Base-by-base conservation (phyloP, 2,888 invertebrate species). In the Tetragnatha montana region DNA sequence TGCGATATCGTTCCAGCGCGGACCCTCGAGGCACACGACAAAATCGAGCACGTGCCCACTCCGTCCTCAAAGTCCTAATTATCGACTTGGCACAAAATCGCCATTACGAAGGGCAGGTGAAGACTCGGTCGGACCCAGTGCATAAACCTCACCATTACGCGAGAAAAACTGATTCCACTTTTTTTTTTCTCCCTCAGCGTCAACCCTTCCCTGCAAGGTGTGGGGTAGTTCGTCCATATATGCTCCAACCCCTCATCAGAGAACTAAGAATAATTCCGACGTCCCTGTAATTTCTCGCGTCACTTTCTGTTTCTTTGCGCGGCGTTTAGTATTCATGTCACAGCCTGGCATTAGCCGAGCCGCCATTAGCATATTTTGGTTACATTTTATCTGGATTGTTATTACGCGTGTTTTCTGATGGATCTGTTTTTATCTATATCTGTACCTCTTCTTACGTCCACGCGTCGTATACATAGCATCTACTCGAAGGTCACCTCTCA, bases 331-430 rank as follows among this genome's bases (percentile, higher is more conserved):
- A 87, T 87, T 75, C 87, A 21, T 8, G 22, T 21, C 78, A 78
- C 79, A 22, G 17, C 17, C 14, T n/a, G 51, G 19, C 78, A 85
- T 85, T 85, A 81, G 81, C 50, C 71, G 71, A 71, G 73, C 78
- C n/a, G 21, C 51, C 47, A 78, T 84, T 84, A 87, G 81, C 75
- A 87, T 80, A 87, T 74, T 81, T 81, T 87, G 68, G 87, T 75
- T 87, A 87, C 87, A 81, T 87, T 75, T 87, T 87, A 87, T 81
- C 87, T 81, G 49, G 70, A 47, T 47, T 68, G 21, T 81, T 87
- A 74, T 81, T 80, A 80, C 71, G 51, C 82, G 82, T 60, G 73
- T 74, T 74, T 50, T 51, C 69, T n/a, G 47, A 80, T 80, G 49
- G 74, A 74, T n/a, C 12, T 21, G 8, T 22, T 78, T 22, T 35